phyloP scores from a whole-genome alignment of 1,140 invertebrate species.

The Bombus huntii region DNA sequence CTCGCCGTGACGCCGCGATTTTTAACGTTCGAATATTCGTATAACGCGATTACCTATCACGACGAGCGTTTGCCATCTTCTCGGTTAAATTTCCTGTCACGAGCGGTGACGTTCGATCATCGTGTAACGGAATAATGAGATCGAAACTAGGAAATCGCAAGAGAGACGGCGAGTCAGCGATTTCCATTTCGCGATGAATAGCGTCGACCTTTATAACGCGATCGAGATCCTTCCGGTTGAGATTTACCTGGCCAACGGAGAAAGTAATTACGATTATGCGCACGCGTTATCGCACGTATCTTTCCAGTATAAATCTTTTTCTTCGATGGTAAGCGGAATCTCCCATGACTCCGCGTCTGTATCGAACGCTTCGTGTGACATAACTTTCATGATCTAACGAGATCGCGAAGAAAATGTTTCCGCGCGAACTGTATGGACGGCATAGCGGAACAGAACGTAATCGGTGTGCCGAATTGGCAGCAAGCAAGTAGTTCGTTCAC shows the following conservation, averaged over 20 bases:
- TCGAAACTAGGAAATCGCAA: conserved; percentile 9
- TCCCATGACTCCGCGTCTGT: neutral
- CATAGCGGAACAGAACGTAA: conserved; percentile 1
- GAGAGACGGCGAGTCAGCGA: too few species aligned
- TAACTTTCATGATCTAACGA: conserved; percentile 37
- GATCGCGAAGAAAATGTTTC: conserved; percentile 1
- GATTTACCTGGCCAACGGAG: neutral
- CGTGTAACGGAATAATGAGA: neutral
- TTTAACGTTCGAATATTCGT: too few species aligned
- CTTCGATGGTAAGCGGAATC: neutral
- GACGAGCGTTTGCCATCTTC: too few species aligned
- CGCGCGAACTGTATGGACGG: too few species aligned
- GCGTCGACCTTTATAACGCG: neutral
- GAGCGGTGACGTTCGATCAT: neutral
- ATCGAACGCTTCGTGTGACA: conserved; percentile 5
- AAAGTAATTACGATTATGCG: conserved; percentile 49
- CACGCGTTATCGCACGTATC: conserved; percentile 26
- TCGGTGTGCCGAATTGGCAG: conserved; percentile 33
- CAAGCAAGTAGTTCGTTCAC: neutral
- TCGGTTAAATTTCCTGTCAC: too few species aligned
- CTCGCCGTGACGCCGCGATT: too few species aligned
- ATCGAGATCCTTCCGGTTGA: conserved; percentile 19
- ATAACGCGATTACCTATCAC: too few species aligned
- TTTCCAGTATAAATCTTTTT: neutral
- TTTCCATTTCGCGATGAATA: neutral